Evolutionary conservation across 2,797 vertebrate species (phyloP), one percentile per base, ranked within the genome.

Genomic region (Sus cebifrons): DNA sequence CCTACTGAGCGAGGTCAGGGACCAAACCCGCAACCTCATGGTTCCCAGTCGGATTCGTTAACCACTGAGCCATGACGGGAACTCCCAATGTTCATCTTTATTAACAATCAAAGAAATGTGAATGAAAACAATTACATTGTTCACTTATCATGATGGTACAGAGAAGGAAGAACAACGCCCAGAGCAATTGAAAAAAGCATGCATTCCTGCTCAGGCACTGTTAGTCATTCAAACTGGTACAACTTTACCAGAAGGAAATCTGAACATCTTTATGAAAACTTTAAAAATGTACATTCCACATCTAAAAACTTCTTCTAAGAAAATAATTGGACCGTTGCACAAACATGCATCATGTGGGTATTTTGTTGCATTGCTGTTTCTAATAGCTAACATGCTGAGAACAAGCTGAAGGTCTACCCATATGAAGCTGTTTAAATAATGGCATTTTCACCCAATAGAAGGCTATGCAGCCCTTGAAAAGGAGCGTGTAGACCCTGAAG

Each of bases 41-140:
- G 36, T 36, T 36, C 36, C 36, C 36, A 36, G 36, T 36, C 36
- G 4, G 36, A 36, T 36, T 36, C 36, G 36, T 36, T 36, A 36
- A 36, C 36, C 36, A 36, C 36, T 36, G 36, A 36, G 36, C 4
- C 36, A 36, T 4, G 36, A 36, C 36, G 36, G 36, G 36, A 36
- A 36, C 36, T 36, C 36, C 36, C 36, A 36, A 3, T 36, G n/a
- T 15, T 88, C 73, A n/a, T 73, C 64, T 94, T 91, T 82, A 78
- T 86, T 93, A 83, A 93, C 75, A 88, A 73, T 54, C 75, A 91
- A 65, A 95, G 70, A 86, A 79, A 94, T 56, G 62, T 44, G n/a
- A 87, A 92, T 83, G 68, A 82, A 87, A 86, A 94, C 62, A 62
- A 86, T 81, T 27, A 77, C 52, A 68, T 29, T 81, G 95, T 68